Evolutionary conservation across 2,113 vertebrate species (phyloP), one percentile per base, ranked within the genome.

Genomic region (Serinus canaria): DNA sequence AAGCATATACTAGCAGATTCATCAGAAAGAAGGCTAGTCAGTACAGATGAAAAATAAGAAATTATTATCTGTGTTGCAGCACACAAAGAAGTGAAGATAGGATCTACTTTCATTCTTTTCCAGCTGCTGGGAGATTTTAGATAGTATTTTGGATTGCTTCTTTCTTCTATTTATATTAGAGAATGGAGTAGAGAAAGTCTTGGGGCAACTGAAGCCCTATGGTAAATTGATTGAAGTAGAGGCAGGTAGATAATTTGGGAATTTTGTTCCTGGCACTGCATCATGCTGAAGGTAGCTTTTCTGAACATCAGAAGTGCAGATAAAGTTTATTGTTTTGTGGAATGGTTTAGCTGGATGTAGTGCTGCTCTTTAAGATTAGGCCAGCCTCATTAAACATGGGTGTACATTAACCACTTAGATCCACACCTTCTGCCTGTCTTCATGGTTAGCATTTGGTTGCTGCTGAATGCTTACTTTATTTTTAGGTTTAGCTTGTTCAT

Each of bases 101-200:
- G n/a, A 92, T 93, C 73, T 89, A 62, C 85, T 63, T 88, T 91
- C 49, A 47, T 70, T 92, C 19, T 95, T 91, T 92, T 91, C 70
- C 76, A 82, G 53, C 33, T 86, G 50, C 58, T 68, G 60, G 21
- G 88, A 90, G 43, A 78, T 72, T 92, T 82, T 89, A 90, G 69
- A 30, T 81, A 83, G 44, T 35, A 35, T 44, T 88, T 90, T 92
- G 76, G 88, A 67, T 82, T 62, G 13, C 7, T 87, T 85, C 52
- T 72, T 92, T 83, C 44, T 68, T 94, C 16, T 92, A 27, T 93
- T 94, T 94, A 19, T 87, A 43, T 84, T 73, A 84, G 15, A 52
- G 44, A 73, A 53, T 6, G 4, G 44, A 81, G 16, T 6, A 70
- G 23, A 75, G 37, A 72, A 80, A 69, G 41, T 80, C 80, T 89